These are phyloP conservation scores for Bicyclus anynana DNA, from an alignment of 1,140 invertebrate genomes.

Conservation along the genomic window DNA sequence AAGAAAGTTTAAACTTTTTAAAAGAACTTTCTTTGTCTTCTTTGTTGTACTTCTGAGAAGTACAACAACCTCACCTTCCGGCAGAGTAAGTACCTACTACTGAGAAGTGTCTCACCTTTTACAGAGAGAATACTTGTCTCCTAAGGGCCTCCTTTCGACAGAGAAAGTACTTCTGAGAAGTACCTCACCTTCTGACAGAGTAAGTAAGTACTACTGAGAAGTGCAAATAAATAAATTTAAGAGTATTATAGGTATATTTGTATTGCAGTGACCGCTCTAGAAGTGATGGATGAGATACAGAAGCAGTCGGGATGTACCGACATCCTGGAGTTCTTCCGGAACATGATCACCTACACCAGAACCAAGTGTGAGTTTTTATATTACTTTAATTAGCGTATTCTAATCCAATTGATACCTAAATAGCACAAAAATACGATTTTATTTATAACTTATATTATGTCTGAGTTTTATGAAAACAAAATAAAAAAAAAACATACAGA, in stretches of 20 bases:
- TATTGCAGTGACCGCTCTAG: constrained; percentile 34
- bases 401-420: too few species aligned
- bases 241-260: background rate
- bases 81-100: background rate
- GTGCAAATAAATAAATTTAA: too few species aligned
- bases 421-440: too few species aligned
- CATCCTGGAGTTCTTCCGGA: constrained; percentile 39
- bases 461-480: too few species aligned
- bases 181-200: background rate
- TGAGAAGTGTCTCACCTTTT: too few species aligned
- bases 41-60: constrained; percentile 35
- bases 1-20: too few species aligned
- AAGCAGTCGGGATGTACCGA: constrained; percentile 30
- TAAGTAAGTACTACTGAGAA: too few species aligned
- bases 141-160: background rate
- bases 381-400: too few species aligned
- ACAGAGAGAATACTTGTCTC: too few species aligned
- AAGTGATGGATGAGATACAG: constrained; percentile 34
- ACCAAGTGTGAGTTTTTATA: constrained; percentile 45
- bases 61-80: background rate
- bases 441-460: too few species aligned
- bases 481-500: too few species aligned
- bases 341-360: constrained; percentile 31
- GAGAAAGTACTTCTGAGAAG: background rate
- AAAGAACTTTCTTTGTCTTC: too few species aligned